Evolutionary conservation across 2,113 vertebrate species (phyloP), one percentile per base, ranked within the genome.

Genomic region (Dicentrarchus labrax): DNA sequence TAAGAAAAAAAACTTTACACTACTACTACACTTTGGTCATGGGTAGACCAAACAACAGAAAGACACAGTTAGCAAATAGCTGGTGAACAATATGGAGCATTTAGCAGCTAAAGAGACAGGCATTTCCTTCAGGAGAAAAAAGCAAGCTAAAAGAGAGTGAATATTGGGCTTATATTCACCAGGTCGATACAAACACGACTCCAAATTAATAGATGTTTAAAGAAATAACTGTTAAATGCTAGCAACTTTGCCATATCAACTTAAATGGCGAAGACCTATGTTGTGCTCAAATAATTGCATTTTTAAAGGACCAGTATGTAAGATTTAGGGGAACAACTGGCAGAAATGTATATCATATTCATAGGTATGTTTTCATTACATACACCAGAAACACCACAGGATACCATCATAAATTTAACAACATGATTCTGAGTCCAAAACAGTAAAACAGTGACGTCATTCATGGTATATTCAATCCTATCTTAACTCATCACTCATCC

Each of bases 381-480:
- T 30, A 30, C 13, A 17, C 21, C 17, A 76, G 41, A 70, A 76
- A 16, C 12, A 21, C 9, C 16, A 41, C 16, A 71, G 9, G n/a
- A 61, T 3, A 6, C 36, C 19, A 47, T 71, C 11, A 43, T 66
- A 60, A 17, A 43, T 60, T 30, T 72, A 12, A 39, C 7, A 70
- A 69, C 17, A 56, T 0, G 1, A 41, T 24, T 22, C 2, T 57
- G 15, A 5, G 43, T 45, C 13, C 43, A 16, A 30, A 78, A 60
- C 43, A 38, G 38, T 36, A 43, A 41, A 57, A 19, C 54, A 48
- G 5, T 48, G 2, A 50, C 59, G 21, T 6, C 0, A 6, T 2
- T 72, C 8, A 17, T 2, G 12, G n/a, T 75, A 74, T 78, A 60
- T 81, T 65, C 68, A 65, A 30, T 66, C 43, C 11, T 19, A 13